Base-by-base conservation (phyloP, 1,140 invertebrate species). In the Muscidifurax raptorellus region DNA sequence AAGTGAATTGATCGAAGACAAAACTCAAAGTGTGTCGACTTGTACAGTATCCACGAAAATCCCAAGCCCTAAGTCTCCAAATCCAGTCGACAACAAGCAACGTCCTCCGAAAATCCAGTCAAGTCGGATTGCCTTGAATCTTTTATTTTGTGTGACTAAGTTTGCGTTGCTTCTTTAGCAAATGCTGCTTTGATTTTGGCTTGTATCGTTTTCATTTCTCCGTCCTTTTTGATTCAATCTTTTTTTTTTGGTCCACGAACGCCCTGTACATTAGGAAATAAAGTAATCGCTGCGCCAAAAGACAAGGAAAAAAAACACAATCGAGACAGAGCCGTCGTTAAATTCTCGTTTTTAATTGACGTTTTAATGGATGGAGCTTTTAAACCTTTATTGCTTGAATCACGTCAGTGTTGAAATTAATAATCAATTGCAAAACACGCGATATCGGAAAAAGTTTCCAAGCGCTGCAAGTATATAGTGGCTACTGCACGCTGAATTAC, bases 161-260 rank as follows among this genome's bases (percentile, higher is more conserved):
- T 74, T 40, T 69, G 25, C 30, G 4, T 76, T 76, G 74, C 44
- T 76, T 47, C 30, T 76, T 76, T 22, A 75, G 27, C 40, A 15
- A 76, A 76, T 44, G 47, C 59, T 30, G n/a, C 59, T 79, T 66
- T 30, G 32, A 5, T 30, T 77, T 76, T 47, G 1, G n/a, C n/a
- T n/a, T n/a, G n/a, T n/a, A 59, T 3, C 10, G 1, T 76, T 40
- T 76, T 32, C 18, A 27, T 71, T 69, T 22, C 30, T 30, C 30
- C 30, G 30, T 27, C 27, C 67, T 71, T 71, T 28, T 71, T 71
- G 27, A 6, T 27, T 71, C 9, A 6, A 71, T 32, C 27, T 10
- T 71, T 71, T 71, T 28, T 71, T 30, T 40, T 4, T 52, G 5
- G 6, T 7, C 22, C 18, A 59, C 52, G 18, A n/a, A 52, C 0